Evolutionary conservation across 2,113 vertebrate species (phyloP), one percentile per base, ranked within the genome.

Genomic region (Syrmaticus mikado): DNA sequence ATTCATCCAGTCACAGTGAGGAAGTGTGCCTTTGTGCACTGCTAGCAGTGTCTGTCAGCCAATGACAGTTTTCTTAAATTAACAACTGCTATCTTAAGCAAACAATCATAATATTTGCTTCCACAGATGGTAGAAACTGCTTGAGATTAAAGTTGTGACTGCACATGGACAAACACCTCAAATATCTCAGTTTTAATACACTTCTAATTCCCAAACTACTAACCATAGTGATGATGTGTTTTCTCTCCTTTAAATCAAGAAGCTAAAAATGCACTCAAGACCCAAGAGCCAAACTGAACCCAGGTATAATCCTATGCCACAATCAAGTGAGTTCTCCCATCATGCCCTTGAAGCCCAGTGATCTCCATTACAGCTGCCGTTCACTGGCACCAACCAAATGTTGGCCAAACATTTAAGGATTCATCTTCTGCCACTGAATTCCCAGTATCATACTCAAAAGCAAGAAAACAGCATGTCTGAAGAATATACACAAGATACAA

Each of bases 161-260:
- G 14, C 3, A 11, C 1, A 1, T 14, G 32, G 34, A 77, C 30
- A 82, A 90, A 62, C 4, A 32, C 2, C 18, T 73, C 76, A 13
- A 18, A 28, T 34, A 76, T 82, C 72, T 73, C 89, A 43, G 8
- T 4, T 71, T 36, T n/a, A 80, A 82, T 25, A 70, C 3, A 6
- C 45, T 89, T 87, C 71, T 73, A 79, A 85, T 45, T 64, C 41
- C 32, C 38, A 15, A 84, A 65, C 30, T 46, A 36, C 34, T 70
- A 72, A 58, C 3, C 13, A 38, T 0, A 50, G 55, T 1, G 0
- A 30, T 8, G 40, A 60, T 0, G 4, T 6, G 25, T 8, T 83
- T 85, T 57, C 5, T 24, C 3, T 17, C 20, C 27, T 17, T 87
- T 60, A 71, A 87, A 70, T 58, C 6, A n/a, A 78, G 22, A 8